phyloP scores from a whole-genome alignment of 1,140 invertebrate genomes.

The Aphelenchoides besseyi region DNA sequence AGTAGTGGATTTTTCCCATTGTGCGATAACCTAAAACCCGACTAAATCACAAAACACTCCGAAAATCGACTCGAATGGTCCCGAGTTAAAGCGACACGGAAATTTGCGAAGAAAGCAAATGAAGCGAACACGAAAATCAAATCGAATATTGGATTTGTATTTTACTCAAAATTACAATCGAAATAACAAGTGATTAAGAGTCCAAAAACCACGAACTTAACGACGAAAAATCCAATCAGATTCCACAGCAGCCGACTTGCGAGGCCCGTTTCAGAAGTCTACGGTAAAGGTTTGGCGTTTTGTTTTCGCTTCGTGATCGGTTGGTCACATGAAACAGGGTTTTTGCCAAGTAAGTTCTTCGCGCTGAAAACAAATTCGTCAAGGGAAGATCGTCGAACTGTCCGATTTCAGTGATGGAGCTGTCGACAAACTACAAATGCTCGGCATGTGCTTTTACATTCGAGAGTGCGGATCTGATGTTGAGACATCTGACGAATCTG shows the following conservation, averaged over 20 bases:
- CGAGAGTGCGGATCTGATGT: neutral
- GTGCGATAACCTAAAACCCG: slow-evolving; percentile 17
- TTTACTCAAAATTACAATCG: neutral
- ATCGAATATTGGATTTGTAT: too few relatives aligned
- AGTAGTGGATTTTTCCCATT: slow-evolving; percentile 73
- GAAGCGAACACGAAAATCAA: too few relatives aligned
- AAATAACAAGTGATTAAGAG: too few relatives aligned
- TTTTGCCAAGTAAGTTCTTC: neutral
- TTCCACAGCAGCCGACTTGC: too few relatives aligned
- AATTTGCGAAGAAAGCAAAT: neutral
- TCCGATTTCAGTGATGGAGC: neutral
- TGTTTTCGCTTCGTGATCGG: neutral
- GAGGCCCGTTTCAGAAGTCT: too few relatives aligned
- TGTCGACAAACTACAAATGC: neutral
- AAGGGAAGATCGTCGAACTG: neutral
- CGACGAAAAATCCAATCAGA: neutral
- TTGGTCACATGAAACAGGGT: neutral
- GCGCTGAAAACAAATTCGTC: neutral
- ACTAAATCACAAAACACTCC: too few relatives aligned
- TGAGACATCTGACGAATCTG: neutral
- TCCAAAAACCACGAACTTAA: neutral
- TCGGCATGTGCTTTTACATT: neutral
- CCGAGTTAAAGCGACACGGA: neutral
- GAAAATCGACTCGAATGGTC: too few relatives aligned
- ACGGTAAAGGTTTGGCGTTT: neutral